These are phyloP conservation scores for Tachina lurida DNA, from an alignment of 2,888 invertebrate genomes.

Conservation along the genomic window DNA sequence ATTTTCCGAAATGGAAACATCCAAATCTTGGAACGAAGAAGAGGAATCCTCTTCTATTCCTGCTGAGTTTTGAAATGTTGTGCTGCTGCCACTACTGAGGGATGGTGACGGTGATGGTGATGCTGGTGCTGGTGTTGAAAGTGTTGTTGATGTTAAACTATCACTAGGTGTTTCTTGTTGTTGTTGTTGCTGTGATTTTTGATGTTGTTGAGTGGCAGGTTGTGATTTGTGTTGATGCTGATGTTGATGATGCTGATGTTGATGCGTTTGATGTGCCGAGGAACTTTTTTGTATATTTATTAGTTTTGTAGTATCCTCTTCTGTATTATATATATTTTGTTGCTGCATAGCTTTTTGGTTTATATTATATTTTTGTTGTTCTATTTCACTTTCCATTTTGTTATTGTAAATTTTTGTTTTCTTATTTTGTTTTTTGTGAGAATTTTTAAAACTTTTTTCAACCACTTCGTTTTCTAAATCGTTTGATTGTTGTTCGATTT, in stretches of 20 bases:
- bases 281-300: slow-evolving; percentile 39
- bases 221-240: slow-evolving; percentile 62
- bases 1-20: slow-evolving; percentile 75
- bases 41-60: background rate
- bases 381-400: slow-evolving; percentile 73
- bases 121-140: slow-evolving; percentile 33
- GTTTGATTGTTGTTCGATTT: slow-evolving; percentile 73
- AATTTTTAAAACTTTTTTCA: slow-evolving; percentile 57
- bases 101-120: slow-evolving; percentile 66
- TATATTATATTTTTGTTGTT: slow-evolving; percentile 50
- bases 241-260: slow-evolving; percentile 38
- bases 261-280: slow-evolving; percentile 39
- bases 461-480: slow-evolving; percentile 65
- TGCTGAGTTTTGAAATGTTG: slow-evolving; percentile 68
- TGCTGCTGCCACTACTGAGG: slow-evolving; percentile 23
- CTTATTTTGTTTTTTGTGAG: slow-evolving; percentile 70
- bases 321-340: slow-evolving; percentile 26
- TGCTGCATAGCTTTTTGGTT: slow-evolving; percentile 44
- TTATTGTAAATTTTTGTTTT: slow-evolving; percentile 68
- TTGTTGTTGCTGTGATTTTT: slow-evolving; percentile 64
- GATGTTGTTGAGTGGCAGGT: slow-evolving; percentile 67
- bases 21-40: slow-evolving; percentile 59
- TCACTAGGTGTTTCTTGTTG: slow-evolving; percentile 54
- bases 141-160: slow-evolving; percentile 66
- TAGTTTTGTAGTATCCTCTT: slow-evolving; percentile 48